phyloP scores from a whole-genome alignment of 35 echinoderm and acorn worm species.

The Amphiura filiformis region DNA sequence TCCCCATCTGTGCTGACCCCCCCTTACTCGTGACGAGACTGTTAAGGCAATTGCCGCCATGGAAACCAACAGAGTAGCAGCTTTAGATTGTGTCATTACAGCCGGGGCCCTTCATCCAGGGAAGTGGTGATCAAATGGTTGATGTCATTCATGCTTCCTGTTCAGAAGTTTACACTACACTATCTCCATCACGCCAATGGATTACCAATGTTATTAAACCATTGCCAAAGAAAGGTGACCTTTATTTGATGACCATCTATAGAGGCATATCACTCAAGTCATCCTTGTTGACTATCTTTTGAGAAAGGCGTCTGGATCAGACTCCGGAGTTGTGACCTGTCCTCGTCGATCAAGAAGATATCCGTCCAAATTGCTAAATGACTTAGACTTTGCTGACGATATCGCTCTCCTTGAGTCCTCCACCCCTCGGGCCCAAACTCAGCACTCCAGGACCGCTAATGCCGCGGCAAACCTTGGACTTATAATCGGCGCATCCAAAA shows the following conservation, averaged over 20 bases:
- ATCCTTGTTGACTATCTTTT: neutral
- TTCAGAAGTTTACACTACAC: conserved; percentile 22
- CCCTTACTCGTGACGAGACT: conserved; percentile 17
- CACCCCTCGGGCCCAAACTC: conserved; percentile 12
- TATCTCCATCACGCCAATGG: conserved; percentile 34
- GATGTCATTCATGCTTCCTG: conserved; percentile 22
- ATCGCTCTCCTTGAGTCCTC: conserved; percentile 28
- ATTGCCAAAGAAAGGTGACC: conserved; percentile 30
- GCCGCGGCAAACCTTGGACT: conserved; percentile 10
- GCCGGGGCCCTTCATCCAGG: conserved; percentile 25
- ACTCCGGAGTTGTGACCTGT: neutral
- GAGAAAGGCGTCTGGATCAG: neutral
- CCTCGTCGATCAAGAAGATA: conserved; percentile 35
- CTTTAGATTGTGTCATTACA: conserved; percentile 3
- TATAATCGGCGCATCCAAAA: conserved; percentile 19
- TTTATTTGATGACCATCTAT: conserved; percentile 29
- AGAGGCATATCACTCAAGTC: conserved; percentile 31
- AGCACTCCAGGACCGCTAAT: conserved; percentile 16
- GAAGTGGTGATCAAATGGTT: conserved; percentile 20
- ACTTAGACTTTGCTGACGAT: conserved; percentile 48
- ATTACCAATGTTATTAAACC: conserved; percentile 25
- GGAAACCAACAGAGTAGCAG: conserved; percentile 11
- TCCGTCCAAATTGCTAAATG: conserved; percentile 46
- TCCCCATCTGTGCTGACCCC: conserved; percentile 19
- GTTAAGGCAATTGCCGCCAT: conserved; percentile 5